Conservation (phyloP, 2,113 vertebrate genomes). For the Psittacus erithacus region DNA sequence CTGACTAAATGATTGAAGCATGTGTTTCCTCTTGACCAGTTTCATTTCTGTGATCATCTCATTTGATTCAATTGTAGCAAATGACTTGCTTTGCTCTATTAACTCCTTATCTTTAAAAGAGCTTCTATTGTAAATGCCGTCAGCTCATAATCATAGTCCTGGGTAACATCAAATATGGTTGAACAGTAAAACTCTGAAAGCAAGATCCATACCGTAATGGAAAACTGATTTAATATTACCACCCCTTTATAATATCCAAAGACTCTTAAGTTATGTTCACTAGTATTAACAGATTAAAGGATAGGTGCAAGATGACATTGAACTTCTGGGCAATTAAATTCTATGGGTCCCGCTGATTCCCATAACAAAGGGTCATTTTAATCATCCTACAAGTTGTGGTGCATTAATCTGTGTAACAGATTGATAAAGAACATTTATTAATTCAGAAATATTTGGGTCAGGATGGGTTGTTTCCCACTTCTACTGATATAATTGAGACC, state of each 20-base stretch:
- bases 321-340: slow-evolving; percentile 75
- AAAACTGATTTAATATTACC: slow-evolving; percentile 21
- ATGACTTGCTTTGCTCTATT: slow-evolving; percentile 1
- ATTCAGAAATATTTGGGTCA: slow-evolving; percentile 74
- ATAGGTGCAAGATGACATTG: slow-evolving; percentile 67
- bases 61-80: neutral
- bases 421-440: slow-evolving; percentile 80
- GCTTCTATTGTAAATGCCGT: neutral
- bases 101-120: slow-evolving; percentile 1
- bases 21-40: neutral
- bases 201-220: slow-evolving; percentile 27
- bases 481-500: slow-evolving; percentile 73
- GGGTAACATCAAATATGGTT: slow-evolving; percentile 5
- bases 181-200: slow-evolving; percentile 21
- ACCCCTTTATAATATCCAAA: slow-evolving; percentile 54
- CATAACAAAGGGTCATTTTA: slow-evolving; percentile 79
- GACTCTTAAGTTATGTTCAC: neutral
- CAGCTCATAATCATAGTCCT: neutral
- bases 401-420: slow-evolving; percentile 80
- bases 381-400: slow-evolving; percentile 73
- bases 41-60: neutral
- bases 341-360: slow-evolving; percentile 57
- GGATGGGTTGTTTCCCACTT: slow-evolving; percentile 74
- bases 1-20: neutral
- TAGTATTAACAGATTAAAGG: slow-evolving; percentile 61